Evolutionary conservation across 1,140 invertebrate species (phyloP), one percentile per base, ranked within the genome.

Genomic region (Calephelis virginiensis): DNA sequence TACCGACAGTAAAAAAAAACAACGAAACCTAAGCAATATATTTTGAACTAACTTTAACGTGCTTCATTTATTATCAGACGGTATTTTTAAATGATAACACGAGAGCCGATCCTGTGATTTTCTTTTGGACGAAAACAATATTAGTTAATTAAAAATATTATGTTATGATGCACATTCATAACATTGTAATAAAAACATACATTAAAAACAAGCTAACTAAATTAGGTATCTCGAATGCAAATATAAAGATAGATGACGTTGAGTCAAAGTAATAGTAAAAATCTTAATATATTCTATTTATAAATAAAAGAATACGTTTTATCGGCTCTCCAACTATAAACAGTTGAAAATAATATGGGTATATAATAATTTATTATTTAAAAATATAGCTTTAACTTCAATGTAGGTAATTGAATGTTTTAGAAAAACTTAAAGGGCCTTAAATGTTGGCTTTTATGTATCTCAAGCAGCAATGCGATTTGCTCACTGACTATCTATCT

Each of bases 401-500:
- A 60, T 61, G 49, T 47, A 65, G 10, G 11, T 50, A 64, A 63
- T 63, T 46, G 14, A 61, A 67, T 17, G 13, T 14, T 62, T 43
- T 40, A 62, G 40, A 40, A 62, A 62, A 46, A 45, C 1, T 45
- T 12, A 13, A 46, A 61, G 12, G 59, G 65, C 65, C 65, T 66
- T 66, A 66, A 49, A 47, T 61, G 65, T 64, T 66, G 65, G 65
- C 65, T 66, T 66, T 38, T 48, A 37, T 53, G 14, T 53, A 37
- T 61, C 28, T 64, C 50, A 53, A 63, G 43, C 66, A 64, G 68
- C 61, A 64, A 74, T 53, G 71, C 73, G 63, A 68, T 47, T 71
- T 75, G 76, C 73, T 77, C 73, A 77, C 76, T 56, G 62, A 73
- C 28, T 59, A 59, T 59, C 40, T 59, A 56, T 56, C 14, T 56